These are phyloP conservation scores for Noctua comes DNA, from an alignment of 2,888 invertebrate genomes.

Conservation along the genomic window DNA sequence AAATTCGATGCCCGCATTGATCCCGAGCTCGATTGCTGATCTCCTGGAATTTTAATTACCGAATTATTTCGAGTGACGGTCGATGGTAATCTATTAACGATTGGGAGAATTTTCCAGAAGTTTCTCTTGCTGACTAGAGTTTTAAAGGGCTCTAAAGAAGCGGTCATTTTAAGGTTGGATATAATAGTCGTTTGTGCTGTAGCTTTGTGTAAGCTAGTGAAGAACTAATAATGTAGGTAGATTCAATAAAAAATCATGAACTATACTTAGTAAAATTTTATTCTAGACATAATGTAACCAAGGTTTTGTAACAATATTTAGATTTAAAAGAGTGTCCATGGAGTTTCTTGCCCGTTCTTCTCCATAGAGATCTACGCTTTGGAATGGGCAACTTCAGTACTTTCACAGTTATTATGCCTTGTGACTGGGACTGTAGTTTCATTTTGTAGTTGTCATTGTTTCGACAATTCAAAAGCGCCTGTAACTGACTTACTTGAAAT, in stretches of 20 bases:
- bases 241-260: neutral
- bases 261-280: neutral
- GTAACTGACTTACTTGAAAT: too few relatives aligned
- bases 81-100: conserved; percentile 56
- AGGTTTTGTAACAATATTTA: too few relatives aligned
- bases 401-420: too few relatives aligned
- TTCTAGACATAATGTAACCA: too few relatives aligned
- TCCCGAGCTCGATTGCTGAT: conserved; percentile 70
- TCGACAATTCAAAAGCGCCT: too few relatives aligned
- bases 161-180: neutral
- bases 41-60: conserved; percentile 77
- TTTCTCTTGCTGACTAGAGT: conserved; percentile 3
- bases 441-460: too few relatives aligned
- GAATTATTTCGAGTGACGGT: conserved; percentile 60
- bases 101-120: conserved; percentile 16
- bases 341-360: too few relatives aligned
- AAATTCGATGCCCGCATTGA: conserved; percentile 73
- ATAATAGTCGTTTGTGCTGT: neutral
- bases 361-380: too few relatives aligned
- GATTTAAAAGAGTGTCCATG: too few relatives aligned
- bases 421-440: too few relatives aligned
- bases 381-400: too few relatives aligned
- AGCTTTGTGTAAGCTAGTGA: neutral
- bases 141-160: neutral
- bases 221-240: neutral